Percentiles rank a stretch among this genome's conserved stretches.
phyloP scores from a whole-genome alignment of 1,140 invertebrate genomes.

The Drosophila jambulina region DNA sequence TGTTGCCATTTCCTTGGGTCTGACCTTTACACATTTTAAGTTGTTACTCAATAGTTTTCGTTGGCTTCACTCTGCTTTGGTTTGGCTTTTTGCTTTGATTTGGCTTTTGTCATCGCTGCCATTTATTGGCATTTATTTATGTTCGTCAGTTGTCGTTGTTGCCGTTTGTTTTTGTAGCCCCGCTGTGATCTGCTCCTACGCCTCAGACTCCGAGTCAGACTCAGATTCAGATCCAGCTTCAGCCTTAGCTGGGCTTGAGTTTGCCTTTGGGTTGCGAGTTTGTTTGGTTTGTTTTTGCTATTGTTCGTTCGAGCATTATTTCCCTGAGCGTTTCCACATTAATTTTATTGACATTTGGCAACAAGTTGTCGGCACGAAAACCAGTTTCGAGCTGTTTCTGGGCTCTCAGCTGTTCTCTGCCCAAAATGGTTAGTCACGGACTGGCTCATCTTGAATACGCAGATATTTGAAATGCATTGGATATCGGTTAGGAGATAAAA shows the following conservation, averaged over 20 bases:
- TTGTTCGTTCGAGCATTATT: conserved; percentile 36
- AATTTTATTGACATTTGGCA: conserved; percentile 80
- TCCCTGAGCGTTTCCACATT: conserved; percentile 65
- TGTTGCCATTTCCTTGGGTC: conserved; percentile 49
- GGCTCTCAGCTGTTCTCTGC: conserved; percentile 72
- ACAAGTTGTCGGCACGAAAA: conserved; percentile 67
- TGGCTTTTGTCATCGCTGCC: conserved; percentile 55
- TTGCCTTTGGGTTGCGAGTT: conserved; percentile 13
- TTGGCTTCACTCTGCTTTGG: conserved; percentile 27
- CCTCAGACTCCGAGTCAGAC: conserved; percentile 27
- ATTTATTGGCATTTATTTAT: conserved; percentile 79
- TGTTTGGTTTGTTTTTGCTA: conserved; percentile 19
- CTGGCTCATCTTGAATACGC: conserved; percentile 63
- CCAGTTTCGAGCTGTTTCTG: conserved; percentile 59
- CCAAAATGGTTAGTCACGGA: conserved; percentile 66
- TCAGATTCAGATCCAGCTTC: conserved; percentile 15
- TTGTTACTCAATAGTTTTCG: conserved; percentile 73
- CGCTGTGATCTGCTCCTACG: conserved; percentile 55
- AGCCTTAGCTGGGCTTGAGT: conserved; percentile 32
- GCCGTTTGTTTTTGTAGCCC: conserved; percentile 16
- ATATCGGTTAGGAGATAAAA: conserved; percentile 14
- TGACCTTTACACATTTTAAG: conserved; percentile 77
- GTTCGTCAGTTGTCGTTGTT: conserved; percentile 38
- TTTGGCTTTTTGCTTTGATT: conserved; percentile 51
- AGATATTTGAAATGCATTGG: conserved; percentile 40